A percentile compares a stretch with the other conserved stretches of the same genome.
These are phyloP conservation scores for Neodiprion pinetum DNA, from an alignment of 1,140 invertebrate species.

Conservation along the genomic window DNA sequence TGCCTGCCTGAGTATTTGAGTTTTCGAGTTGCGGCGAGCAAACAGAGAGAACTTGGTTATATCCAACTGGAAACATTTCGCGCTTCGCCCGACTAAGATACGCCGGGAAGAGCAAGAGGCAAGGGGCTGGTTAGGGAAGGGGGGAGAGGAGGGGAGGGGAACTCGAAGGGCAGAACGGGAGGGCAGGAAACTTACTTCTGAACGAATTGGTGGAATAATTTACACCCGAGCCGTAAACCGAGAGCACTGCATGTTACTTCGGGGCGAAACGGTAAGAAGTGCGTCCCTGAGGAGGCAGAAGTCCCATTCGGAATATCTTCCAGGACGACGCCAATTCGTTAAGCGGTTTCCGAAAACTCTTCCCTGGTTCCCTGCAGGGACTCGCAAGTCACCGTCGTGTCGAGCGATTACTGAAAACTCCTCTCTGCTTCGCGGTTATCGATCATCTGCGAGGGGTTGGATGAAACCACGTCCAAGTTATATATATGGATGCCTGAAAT, in stretches of 20 bases:
- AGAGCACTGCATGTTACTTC: not conserved
- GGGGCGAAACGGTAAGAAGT: not conserved
- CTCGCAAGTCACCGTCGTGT: no score
- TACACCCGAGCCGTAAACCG: not conserved
- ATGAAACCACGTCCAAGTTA: not conserved
- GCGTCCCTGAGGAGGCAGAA: not conserved
- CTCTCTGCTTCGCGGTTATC: not conserved
- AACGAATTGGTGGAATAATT: conserved; percentile 12
- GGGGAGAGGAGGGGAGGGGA: conserved; percentile 16
- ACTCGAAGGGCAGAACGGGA: conserved; percentile 18
- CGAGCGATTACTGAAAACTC: no score
- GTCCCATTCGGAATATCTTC: not conserved
- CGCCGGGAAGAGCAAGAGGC: not conserved
- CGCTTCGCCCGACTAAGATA: conserved; percentile 7
- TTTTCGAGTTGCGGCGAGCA: not conserved
- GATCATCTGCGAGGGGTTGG: not conserved
- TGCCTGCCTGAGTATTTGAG: no score
- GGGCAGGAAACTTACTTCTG: not conserved
- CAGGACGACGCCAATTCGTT: not conserved
- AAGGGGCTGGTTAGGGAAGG: conserved; percentile 15
- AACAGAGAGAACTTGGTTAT: not conserved
- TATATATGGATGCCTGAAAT: no score
- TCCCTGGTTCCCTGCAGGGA: no score
- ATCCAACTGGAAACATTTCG: not conserved
- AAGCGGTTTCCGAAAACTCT: not conserved